Conservation (phyloP, 2,888 invertebrate genomes). For the Aelia acuminata region DNA sequence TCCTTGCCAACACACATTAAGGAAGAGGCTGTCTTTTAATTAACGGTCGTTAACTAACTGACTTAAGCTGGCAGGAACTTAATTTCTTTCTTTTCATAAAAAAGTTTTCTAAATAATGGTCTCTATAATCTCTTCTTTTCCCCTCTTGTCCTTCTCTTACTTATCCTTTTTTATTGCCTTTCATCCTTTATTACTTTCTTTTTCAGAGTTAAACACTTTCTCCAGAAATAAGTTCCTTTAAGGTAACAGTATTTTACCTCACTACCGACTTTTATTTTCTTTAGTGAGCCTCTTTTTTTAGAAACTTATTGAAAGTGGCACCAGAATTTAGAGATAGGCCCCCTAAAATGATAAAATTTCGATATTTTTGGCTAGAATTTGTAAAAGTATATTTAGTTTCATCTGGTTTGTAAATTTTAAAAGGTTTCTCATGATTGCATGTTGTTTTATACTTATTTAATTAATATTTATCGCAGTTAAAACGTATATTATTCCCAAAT, state of each 20-base stretch:
- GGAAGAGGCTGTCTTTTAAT: background rate
- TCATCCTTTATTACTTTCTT: slow-evolving; percentile 44
- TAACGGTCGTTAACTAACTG: slow-evolving; percentile 42
- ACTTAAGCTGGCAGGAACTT: slow-evolving; percentile 42
- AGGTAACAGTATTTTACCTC: background rate
- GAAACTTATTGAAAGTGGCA: background rate
- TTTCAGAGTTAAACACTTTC: slow-evolving; percentile 14
- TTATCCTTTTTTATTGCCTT: slow-evolving; percentile 46
- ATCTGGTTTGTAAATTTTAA: too few species aligned
- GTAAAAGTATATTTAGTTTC: too few species aligned
- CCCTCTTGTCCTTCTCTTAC: slow-evolving; percentile 20
- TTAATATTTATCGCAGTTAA: too few species aligned
- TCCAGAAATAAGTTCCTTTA: background rate
- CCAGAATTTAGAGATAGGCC: too few species aligned
- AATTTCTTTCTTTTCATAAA: slow-evolving; percentile 48
- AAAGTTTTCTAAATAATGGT: slow-evolving; percentile 49
- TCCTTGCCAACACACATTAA: slow-evolving; percentile 15
- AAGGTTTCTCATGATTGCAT: too few species aligned
- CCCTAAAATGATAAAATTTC: too few species aligned
- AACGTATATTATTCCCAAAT: too few species aligned
- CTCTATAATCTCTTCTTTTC: slow-evolving; percentile 36
- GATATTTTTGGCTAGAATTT: too few species aligned
- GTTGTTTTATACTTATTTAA: too few species aligned
- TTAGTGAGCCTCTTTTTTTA: background rate
- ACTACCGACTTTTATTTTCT: background rate